Evolutionary conservation across 2,888 invertebrate species (phyloP), one percentile per base, ranked within the genome.

Genomic region (Volucella inanis): DNA sequence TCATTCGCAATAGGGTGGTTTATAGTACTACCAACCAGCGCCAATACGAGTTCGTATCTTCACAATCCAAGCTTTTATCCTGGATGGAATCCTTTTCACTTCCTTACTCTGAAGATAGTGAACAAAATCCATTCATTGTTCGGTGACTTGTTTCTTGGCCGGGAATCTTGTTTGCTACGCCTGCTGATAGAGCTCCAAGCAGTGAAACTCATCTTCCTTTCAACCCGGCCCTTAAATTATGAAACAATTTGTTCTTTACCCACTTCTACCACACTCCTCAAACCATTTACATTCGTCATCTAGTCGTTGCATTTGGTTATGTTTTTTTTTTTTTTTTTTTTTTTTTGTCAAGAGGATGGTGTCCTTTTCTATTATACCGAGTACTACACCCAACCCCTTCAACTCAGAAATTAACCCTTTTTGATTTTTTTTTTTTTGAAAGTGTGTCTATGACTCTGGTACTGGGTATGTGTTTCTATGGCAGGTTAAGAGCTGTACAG

Each of bases 361-460:
- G 52, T 77, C 55, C 14, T 83, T 14, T 74, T 2, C 62, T 41
- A 49, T 41, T 10, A 62, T 55, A 54, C 52, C 49, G 12, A 18
- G 18, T 18, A 1, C 18, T 18, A 18, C 38, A 55, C 47, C 15
- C 50, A 61, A 62, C 22, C 72, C 75, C 67, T 81, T 72, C 85
- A 81, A 85, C 85, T 79, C 50, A 84, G 75, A 74, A 81, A 85
- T 81, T 85, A 85, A 85, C 80, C 85, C 80, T 81, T 85, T 85
- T 77, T 75, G 12, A 61, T 38, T 61, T 70, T 54, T 59, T 55
- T 54, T 8, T 43, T 55, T 41, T 52, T 15, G 49, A 2, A 22
- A 22, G 22, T 22, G 22, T 22, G 22, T 3, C 22, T 22, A 22
- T 22, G 22, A 22, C 22, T 22, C 22, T 3, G 22, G 22, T 22